These are phyloP conservation scores for Halichondria panicea DNA, from an alignment of 37 sponge, comb jelly and placozoan species.

Conservation along the genomic window DNA sequence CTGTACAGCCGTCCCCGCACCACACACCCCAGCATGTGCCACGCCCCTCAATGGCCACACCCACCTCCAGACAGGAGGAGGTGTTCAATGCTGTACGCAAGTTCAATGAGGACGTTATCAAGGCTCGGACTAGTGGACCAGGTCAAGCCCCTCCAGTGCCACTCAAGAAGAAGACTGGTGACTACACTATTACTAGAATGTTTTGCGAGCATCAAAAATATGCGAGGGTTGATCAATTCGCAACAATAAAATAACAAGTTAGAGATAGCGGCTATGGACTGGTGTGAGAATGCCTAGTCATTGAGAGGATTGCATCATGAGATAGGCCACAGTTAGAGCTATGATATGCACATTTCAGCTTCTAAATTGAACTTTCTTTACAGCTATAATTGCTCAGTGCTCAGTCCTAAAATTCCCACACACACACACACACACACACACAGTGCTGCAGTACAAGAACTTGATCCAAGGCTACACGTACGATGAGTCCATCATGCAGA, in stretches of 20 bases:
- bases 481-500: constrained; percentile 41
- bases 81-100: constrained; percentile 32
- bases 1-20: neutral
- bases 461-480: constrained; percentile 48
- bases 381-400: no score
- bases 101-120: constrained; percentile 44
- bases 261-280: no score
- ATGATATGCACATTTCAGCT: no score
- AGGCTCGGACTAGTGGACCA: constrained; percentile 6
- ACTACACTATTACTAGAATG: no score
- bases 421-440: neutral
- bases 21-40: neutral
- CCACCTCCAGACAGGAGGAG: neutral
- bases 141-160: constrained; percentile 67
- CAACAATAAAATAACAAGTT: no score
- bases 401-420: neutral
- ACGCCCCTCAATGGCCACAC: neutral
- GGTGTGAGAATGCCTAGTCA: no score
- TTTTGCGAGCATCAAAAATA: no score
- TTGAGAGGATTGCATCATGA: no score
- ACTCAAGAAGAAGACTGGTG: constrained; percentile 67
- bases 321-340: no score
- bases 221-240: no score
- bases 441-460: constrained; percentile 54
- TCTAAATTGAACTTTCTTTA: no score